These are phyloP conservation scores for Tryphoninae sp. DNA, from an alignment of 2,888 invertebrate genomes.

Conservation along the genomic window DNA sequence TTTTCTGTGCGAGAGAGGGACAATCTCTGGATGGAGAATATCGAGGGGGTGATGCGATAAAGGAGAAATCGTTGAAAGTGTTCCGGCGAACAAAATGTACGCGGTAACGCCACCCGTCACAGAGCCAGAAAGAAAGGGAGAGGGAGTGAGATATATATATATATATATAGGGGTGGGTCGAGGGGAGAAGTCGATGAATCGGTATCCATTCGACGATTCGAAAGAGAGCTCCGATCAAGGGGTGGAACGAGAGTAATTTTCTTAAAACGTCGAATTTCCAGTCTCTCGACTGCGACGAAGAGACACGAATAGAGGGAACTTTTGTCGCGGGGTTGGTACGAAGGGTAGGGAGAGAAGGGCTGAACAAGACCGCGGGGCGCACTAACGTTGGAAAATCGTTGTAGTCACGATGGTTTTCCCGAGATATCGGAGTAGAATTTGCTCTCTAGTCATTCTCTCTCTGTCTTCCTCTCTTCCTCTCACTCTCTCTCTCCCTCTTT, in stretches of 20 bases:
- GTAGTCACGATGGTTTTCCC: slow-evolving; percentile 58
- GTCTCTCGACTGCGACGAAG: slow-evolving; percentile 16
- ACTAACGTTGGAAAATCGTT: slow-evolving; percentile 41
- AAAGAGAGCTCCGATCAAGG: background rate
- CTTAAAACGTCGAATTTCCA: slow-evolving; percentile 59
- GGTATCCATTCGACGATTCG: slow-evolving; percentile 25
- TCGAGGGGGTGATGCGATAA: background rate
- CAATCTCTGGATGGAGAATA: background rate
- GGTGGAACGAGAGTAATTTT: slow-evolving; percentile 52
- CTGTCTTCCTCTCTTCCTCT: background rate
- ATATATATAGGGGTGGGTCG: background rate
- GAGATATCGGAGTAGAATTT: slow-evolving; percentile 56
- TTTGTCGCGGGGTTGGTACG: slow-evolving; percentile 31
- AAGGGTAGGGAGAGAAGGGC: background rate
- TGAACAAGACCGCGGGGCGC: slow-evolving; percentile 24
- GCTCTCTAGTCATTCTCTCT: slow-evolving; percentile 4
- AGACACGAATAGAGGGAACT: slow-evolving; percentile 26
- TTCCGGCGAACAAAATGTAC: background rate
- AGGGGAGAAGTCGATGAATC: slow-evolving; percentile 44
- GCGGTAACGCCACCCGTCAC: background rate
- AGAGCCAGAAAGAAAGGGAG: background rate
- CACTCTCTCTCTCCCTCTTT: too few relatives aligned
- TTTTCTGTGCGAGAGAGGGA: background rate
- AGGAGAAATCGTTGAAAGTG: background rate
- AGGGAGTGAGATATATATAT: background rate